Conservation (phyloP, 2,113 vertebrate genomes). For the Eudyptes chrysolophus region DNA sequence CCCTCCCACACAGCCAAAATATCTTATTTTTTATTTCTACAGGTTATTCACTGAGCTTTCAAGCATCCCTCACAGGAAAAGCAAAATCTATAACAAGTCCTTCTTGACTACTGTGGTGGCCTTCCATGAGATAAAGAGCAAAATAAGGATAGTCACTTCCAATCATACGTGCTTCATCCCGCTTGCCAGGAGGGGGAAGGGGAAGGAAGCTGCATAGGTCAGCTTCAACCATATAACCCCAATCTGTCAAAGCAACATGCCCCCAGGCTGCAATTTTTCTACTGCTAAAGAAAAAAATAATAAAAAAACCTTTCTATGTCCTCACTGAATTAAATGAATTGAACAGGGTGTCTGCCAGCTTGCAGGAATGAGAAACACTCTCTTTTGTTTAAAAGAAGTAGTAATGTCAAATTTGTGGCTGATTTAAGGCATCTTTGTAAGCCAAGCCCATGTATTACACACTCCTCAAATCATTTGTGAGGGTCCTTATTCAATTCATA, state of each 20-base stretch:
- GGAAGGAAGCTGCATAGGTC: neutral
- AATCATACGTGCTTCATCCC: neutral
- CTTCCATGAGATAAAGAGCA: neutral
- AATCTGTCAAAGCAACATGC: constrained; percentile 37
- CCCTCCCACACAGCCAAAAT: neutral
- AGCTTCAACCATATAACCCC: constrained; percentile 17
- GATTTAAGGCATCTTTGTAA: neutral
- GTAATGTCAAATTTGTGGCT: neutral
- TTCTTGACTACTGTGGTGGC: neutral
- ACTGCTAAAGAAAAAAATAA: neutral
- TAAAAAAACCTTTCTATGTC: neutral
- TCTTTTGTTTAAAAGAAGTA: neutral
- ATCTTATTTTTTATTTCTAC: neutral
- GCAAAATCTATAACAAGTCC: neutral
- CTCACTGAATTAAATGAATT: neutral
- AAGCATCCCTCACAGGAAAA: neutral
- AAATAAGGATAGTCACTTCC: neutral
- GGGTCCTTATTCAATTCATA: neutral
- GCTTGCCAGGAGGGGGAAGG: neutral
- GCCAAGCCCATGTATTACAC: neutral
- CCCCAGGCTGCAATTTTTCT: neutral
- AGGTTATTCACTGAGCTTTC: neutral
- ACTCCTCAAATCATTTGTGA: neutral
- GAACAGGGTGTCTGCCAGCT: neutral
- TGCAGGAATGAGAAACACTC: neutral